These are phyloP conservation scores for Solenopsis fugax DNA, from an alignment of 1,140 invertebrate species.

Conservation along the genomic window DNA sequence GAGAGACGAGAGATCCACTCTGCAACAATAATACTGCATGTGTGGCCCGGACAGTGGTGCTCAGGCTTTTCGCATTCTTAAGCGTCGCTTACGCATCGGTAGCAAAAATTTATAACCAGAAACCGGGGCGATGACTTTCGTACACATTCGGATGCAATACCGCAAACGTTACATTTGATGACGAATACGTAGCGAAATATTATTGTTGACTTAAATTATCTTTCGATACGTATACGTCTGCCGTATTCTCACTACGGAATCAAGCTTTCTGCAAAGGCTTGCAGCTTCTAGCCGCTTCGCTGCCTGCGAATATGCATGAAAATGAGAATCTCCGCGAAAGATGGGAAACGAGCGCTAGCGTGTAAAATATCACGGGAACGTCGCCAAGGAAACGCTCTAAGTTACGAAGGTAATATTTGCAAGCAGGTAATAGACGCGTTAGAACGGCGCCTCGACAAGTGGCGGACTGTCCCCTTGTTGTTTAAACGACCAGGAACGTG, in stretches of 20 bases:
- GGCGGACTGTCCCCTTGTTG: slow-evolving; percentile 73
- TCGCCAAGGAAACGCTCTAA: slow-evolving; percentile 76
- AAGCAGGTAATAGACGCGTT: slow-evolving; percentile 82
- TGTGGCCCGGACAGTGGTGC: slow-evolving; percentile 80
- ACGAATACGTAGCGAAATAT: slow-evolving; percentile 26
- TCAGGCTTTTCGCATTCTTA: slow-evolving; percentile 69
- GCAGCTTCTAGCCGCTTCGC: neutral
- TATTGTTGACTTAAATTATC: slow-evolving; percentile 50
- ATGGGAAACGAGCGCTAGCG: slow-evolving; percentile 45
- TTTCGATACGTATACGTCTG: neutral
- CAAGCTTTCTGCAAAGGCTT: neutral
- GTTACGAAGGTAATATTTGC: slow-evolving; percentile 78
- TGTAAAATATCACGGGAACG: slow-evolving; percentile 57
- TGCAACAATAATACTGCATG: slow-evolving; percentile 83
- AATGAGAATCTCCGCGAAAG: slow-evolving; percentile 32
- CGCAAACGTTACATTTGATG: neutral
- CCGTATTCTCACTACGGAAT: neutral
- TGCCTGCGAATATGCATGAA: neutral
- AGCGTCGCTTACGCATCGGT: slow-evolving; percentile 11
- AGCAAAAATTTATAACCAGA: slow-evolving; percentile 46
- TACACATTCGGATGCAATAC: neutral
- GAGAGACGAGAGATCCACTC: slow-evolving; percentile 80
- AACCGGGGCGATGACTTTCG: slow-evolving; percentile 30
- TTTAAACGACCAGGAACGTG: slow-evolving; percentile 73
- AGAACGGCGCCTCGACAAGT: slow-evolving; percentile 82